These are phyloP conservation scores for Erythrolamprus reginae DNA, from an alignment of 2,113 vertebrate species.

Conservation along the genomic window DNA sequence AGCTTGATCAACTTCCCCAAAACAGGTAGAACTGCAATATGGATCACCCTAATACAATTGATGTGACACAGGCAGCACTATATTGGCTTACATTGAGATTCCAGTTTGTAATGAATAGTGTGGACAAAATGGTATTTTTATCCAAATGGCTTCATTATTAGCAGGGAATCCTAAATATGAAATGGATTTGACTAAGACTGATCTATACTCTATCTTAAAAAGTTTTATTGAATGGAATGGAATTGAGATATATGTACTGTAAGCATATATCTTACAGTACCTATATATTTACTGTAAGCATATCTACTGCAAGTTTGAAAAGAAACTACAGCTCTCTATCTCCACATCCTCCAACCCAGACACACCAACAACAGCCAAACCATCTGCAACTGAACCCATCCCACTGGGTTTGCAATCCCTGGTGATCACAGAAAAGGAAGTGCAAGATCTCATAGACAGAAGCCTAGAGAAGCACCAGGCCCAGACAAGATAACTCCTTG, in stretches of 20 bases:
- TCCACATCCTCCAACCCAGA: too few relatives aligned
- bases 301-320: too few relatives aligned
- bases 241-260: background rate
- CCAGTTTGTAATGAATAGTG: background rate
- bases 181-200: background rate
- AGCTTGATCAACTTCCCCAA: background rate
- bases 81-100: background rate
- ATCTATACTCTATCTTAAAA: background rate
- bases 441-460: too few relatives aligned
- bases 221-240: background rate
- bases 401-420: too few relatives aligned
- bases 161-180: background rate
- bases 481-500: too few relatives aligned
- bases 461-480: too few relatives aligned
- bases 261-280: too few relatives aligned
- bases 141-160: background rate
- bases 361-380: too few relatives aligned
- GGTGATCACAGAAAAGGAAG: too few relatives aligned
- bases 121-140: background rate
- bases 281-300: too few relatives aligned
- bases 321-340: too few relatives aligned
- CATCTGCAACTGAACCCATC: too few relatives aligned
- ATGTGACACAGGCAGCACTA: background rate
- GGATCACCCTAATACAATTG: background rate
- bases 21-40: background rate